Percentiles rank a stretch among this genome's conserved stretches.
These are phyloP conservation scores for Chelonus formosanus DNA, from an alignment of 2,888 invertebrate species.

Conservation along the genomic window DNA sequence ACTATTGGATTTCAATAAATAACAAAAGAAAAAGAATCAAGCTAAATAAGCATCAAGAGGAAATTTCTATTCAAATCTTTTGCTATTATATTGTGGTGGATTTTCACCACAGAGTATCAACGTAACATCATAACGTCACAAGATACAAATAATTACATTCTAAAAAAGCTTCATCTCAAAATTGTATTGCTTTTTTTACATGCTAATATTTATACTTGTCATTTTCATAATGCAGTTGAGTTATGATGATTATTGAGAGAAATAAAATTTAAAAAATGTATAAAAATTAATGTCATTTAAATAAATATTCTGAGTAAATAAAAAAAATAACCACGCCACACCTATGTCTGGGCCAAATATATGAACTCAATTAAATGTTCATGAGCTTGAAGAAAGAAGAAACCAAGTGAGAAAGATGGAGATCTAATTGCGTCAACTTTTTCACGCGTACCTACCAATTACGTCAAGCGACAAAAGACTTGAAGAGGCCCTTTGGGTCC, in stretches of 20 bases:
- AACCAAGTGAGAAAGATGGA: neutral
- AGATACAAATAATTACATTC: too few species aligned
- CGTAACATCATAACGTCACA: too few species aligned
- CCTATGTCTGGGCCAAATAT: constrained; percentile 1
- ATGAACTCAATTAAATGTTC: constrained; percentile 10
- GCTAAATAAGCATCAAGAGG: constrained; percentile 7
- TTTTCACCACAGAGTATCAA: neutral
- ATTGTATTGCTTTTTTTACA: too few species aligned
- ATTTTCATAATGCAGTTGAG: too few species aligned
- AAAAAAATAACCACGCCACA: constrained; percentile 6
- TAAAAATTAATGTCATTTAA: too few species aligned
- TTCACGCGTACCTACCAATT: constrained; percentile 33
- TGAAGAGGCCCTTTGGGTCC: constrained; percentile 19
- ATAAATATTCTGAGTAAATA: too few species aligned
- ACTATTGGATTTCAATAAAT: constrained; percentile 6
- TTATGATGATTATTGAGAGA: too few species aligned
- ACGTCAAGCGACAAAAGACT: constrained; percentile 41
- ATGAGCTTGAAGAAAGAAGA: neutral
- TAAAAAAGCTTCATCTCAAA: too few species aligned
- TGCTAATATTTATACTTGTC: too few species aligned
- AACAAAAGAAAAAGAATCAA: neutral
- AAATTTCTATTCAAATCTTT: too few species aligned
- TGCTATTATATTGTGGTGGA: neutral
- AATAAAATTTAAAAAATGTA: too few species aligned
- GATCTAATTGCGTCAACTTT: constrained; percentile 23